A percentile compares a stretch with the other conserved stretches of the same genome.
Evolutionary conservation across 2,888 invertebrate genomes (phyloP).

Genomic region (Diaprepes abbreviatus): DNA sequence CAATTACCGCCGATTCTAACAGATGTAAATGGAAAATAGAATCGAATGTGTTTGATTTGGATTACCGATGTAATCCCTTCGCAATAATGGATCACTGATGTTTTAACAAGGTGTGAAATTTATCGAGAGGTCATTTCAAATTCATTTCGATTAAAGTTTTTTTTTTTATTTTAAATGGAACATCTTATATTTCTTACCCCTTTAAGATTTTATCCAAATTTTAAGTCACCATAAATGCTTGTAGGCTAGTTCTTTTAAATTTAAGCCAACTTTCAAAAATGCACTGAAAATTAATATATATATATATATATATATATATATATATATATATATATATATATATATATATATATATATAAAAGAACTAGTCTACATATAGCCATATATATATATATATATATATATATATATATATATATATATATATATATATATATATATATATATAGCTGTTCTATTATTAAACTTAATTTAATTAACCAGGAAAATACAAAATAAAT

Average conservation of each 20-base stretch:
- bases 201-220: too few species aligned
- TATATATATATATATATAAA: background rate
- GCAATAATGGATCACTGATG: constrained; percentile 56
- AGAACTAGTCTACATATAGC: background rate
- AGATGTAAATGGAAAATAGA: constrained; percentile 60
- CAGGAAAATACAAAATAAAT: too few species aligned
- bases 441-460: too few species aligned
- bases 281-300: background rate
- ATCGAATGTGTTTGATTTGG: constrained; percentile 52
- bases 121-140: constrained; percentile 4
- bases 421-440: background rate
- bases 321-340: background rate
- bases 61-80: constrained; percentile 61
- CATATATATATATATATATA: background rate
- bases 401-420: background rate
- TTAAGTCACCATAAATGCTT: too few species aligned
- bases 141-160: background rate
- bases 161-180: too few species aligned
- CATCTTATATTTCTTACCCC: too few species aligned
- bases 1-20: constrained; percentile 62
- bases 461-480: too few species aligned
- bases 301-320: background rate
- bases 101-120: constrained; percentile 57
- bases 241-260: too few species aligned
- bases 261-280: too few species aligned